These are phyloP conservation scores for Hydrotaea cyrtoneurina DNA, from an alignment of 2,888 invertebrate genomes.

Conservation along the genomic window DNA sequence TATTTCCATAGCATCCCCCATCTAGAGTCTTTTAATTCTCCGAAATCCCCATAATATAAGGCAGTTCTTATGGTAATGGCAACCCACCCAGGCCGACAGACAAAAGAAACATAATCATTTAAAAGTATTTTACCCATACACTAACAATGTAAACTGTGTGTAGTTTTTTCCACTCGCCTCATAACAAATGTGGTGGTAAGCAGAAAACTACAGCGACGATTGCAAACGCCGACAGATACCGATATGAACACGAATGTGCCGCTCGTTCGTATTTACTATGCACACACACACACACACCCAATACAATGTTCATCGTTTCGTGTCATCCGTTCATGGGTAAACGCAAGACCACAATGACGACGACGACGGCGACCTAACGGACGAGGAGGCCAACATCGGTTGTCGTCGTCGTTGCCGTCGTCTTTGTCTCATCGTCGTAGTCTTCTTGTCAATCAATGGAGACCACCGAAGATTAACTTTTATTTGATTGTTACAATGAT, in stretches of 20 bases:
- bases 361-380: conserved; percentile 4
- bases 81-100: conserved; percentile 23
- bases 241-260: background rate
- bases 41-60: too few relatives aligned
- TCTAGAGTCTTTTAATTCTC: too few relatives aligned
- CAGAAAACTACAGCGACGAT: background rate
- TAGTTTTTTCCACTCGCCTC: too few relatives aligned
- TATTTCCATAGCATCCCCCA: too few relatives aligned
- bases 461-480: background rate
- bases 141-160: background rate
- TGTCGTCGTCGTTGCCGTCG: background rate
- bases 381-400: background rate
- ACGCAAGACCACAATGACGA: conserved; percentile 5
- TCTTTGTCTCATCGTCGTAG: background rate
- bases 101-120: conserved; percentile 25
- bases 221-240: background rate
- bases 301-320: background rate
- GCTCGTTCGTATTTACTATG: background rate
- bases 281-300: background rate
- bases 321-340: background rate
- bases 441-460: background rate
- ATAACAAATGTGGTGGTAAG: background rate
- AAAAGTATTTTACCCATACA: conserved; percentile 53
- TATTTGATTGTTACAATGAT: background rate
- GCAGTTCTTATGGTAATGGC: background rate